Base-by-base conservation (phyloP, 2,797 vertebrate species). In the Bryconaethiops microstoma region DNA sequence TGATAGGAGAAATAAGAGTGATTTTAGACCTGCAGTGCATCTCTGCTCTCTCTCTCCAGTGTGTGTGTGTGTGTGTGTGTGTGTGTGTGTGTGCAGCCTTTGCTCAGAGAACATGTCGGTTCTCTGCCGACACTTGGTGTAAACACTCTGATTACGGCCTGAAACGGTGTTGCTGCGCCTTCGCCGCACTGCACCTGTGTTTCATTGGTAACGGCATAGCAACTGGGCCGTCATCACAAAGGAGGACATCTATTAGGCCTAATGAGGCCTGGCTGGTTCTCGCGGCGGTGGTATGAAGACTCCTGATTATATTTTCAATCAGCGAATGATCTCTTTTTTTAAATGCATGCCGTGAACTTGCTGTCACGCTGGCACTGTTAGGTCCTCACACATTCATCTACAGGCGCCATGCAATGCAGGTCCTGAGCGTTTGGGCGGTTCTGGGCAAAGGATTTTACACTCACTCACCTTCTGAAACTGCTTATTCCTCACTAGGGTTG, bases 181-280 rank as follows among this genome's bases (percentile, higher is more conserved):
- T 80, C 29, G 67, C 76, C 42, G n/a, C 52, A 17, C 68, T 76
- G 85, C 91, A 94, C 92, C 91, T 93, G 92, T 90, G 89, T 93
- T 92, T 87, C 74, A 87, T 79, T 85, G 86, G 89, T 84, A 88
- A 87, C 74, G 79, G 74, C 8, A 63, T 82, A 86, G 86, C 86
- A 83, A 86, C 83, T 77, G 86, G 85, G 88, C 86, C 83, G 64
- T 84, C 79, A 82, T 76, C 64, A 81, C 72, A 84, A 86, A 63
- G 74, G 84, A 73, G 75, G 39, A 81, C 79, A 86, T 89, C 81
- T 79, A 85, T 91, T 90, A 84, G 82, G 74, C 83, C 83, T 80
- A 67, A 83, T 87, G 71, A 84, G 70, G 76, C 89, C 88, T 70
- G 64, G 80, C 8, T 64, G 82, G 80, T 81, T 87, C 80, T 76